Conservation (phyloP, 2,113 vertebrate species). For the Scortum barcoo region DNA sequence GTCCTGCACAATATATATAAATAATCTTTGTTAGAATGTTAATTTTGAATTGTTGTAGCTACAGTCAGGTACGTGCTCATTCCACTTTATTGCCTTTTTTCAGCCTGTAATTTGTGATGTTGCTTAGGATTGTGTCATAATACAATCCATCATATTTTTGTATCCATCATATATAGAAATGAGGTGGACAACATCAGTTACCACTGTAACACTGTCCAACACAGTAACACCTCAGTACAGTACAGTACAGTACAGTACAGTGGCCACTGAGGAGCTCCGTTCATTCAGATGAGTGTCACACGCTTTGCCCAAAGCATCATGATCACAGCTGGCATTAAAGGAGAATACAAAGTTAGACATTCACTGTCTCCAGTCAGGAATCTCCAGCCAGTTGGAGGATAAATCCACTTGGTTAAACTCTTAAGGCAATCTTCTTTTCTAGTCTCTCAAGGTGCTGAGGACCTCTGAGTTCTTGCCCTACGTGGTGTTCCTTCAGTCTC, state of each 20-base stretch:
- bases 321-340: neutral
- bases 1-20: too few species aligned
- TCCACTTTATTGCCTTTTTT: too few species aligned
- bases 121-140: too few species aligned
- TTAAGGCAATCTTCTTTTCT: neutral
- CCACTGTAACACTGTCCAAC: too few species aligned
- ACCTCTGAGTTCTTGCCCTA: constrained; percentile 96
- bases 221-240: neutral
- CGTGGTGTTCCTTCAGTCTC: constrained; percentile 94
- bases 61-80: too few species aligned
- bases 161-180: neutral
- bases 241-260: neutral
- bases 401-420: neutral
- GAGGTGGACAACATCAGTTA: neutral
- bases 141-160: neutral
- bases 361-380: neutral
- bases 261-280: neutral
- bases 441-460: constrained; percentile 95
- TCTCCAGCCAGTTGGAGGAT: neutral
- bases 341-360: constrained; percentile 4
- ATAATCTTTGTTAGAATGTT: too few species aligned
- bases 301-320: constrained; percentile 26
- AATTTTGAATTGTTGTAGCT: too few species aligned
- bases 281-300: constrained; percentile 31
- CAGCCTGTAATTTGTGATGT: neutral